Evolutionary conservation across 2,797 vertebrate species (phyloP).

Genomic region (Sebastes vulpes): DNA sequence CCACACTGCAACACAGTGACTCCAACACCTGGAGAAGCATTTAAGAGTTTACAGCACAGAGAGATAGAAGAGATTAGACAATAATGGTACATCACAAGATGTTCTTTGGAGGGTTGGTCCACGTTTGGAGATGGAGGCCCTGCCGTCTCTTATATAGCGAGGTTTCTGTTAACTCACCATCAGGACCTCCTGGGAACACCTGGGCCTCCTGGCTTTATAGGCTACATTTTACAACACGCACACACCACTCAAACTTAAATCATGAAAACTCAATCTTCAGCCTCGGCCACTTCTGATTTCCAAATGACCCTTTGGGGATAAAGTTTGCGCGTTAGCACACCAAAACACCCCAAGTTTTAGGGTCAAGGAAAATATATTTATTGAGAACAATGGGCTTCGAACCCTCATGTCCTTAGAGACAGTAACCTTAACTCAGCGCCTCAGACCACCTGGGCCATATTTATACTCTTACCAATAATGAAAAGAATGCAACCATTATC

Average conservation of each 20-base stretch:
- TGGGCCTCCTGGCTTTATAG: too few relatives aligned
- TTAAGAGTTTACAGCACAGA: too few relatives aligned
- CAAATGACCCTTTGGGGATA: not conserved
- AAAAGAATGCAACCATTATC: not conserved
- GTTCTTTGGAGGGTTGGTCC: too few relatives aligned
- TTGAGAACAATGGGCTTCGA: not conserved
- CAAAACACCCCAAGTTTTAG: not conserved
- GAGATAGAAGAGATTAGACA: too few relatives aligned
- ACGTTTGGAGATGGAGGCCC: fast-evolving
- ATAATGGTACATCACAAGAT: too few relatives aligned
- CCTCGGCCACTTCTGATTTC: not conserved
- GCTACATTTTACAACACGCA: too few relatives aligned
- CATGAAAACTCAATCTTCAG: not conserved
- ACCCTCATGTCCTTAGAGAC: not conserved
- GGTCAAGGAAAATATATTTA: not conserved
- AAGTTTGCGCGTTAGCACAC: not conserved
- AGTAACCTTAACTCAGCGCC: not conserved
- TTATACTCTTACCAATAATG: not conserved
- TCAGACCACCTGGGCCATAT: not conserved
- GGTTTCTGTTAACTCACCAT: too few relatives aligned
- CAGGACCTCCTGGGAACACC: too few relatives aligned
- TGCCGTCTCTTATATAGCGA: too few relatives aligned
- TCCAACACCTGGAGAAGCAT: too few relatives aligned
- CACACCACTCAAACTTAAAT: not conserved
- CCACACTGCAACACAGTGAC: too few relatives aligned